Conservation (phyloP, 2,797 vertebrate genomes). For the Rhinophrynus dorsalis region DNA sequence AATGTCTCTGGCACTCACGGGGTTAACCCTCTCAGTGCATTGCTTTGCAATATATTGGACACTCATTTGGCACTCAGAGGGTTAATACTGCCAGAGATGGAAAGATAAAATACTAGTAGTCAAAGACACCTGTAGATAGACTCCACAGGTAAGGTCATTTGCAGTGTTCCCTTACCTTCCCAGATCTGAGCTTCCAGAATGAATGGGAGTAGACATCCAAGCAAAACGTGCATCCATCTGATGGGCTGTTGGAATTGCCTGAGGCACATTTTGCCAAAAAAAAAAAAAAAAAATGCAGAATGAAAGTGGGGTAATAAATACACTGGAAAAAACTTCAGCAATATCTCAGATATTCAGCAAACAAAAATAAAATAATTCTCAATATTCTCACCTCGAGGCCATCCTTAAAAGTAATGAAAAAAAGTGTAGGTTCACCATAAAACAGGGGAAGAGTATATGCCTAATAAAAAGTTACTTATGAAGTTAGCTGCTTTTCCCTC, state of each 20-base stretch:
- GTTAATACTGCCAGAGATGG: no score
- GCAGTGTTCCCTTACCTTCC: conserved; percentile 65
- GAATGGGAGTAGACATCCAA: conserved; percentile 50
- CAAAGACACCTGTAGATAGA: not conserved
- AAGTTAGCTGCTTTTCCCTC: conserved; percentile 56
- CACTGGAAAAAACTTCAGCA: not conserved
- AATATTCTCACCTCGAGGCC: conserved; percentile 58
- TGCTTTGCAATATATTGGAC: no score
- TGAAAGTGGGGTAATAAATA: conserved; percentile 8
- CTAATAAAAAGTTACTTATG: conserved; percentile 48
- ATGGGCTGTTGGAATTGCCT: conserved; percentile 54
- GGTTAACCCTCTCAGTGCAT: no score
- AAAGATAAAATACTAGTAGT: no score
- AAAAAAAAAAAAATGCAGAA: not conserved
- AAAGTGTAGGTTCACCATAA: no score
- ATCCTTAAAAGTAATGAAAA: conserved; percentile 53
- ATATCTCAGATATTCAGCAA: conserved; percentile 4
- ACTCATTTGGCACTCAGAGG: no score
- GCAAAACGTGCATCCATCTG: conserved; percentile 50
- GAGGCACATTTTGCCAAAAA: conserved; percentile 49
- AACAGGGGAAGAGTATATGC: conserved; percentile 37
- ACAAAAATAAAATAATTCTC: not conserved
- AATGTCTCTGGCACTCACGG: no score
- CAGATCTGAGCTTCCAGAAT: conserved; percentile 58
- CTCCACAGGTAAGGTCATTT: not conserved